phyloP scores from a whole-genome alignment of 2,113 vertebrate species.

The Fregetta grallaria region DNA sequence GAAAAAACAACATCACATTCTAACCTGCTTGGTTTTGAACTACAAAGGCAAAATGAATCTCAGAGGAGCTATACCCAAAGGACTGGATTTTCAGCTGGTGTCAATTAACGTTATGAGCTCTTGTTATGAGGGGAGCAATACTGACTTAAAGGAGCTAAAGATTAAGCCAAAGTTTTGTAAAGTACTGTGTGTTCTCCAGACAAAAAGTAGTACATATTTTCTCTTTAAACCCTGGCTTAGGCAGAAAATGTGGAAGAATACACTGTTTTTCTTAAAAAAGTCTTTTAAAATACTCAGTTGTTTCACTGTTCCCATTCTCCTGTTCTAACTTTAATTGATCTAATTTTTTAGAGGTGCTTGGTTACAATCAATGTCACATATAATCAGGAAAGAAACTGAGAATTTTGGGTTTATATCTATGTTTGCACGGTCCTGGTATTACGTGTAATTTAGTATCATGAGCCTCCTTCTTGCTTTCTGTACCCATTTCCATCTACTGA shows the following conservation, averaged over 20 bases:
- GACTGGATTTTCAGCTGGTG: background rate
- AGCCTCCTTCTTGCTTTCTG: background rate
- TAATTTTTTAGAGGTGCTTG: background rate
- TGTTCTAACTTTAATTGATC: background rate
- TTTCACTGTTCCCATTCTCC: background rate
- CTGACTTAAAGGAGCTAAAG: background rate
- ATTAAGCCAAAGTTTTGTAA: background rate
- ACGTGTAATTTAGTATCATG: background rate
- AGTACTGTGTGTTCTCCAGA: background rate
- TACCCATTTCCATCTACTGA: background rate
- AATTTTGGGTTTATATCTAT: background rate
- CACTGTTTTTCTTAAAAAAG: background rate
- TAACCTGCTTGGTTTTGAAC: background rate
- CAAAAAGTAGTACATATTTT: background rate
- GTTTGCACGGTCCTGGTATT: background rate
- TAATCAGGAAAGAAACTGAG: background rate
- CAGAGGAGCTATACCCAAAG: background rate
- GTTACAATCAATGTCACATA: accelerated
- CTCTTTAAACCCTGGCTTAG: background rate
- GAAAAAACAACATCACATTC: background rate
- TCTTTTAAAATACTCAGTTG: background rate
- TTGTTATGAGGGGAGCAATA: background rate
- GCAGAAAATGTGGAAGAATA: background rate
- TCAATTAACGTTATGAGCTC: background rate
- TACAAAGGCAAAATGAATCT: background rate